Conservation (phyloP, 2,113 vertebrate genomes). For the Electrona antarctica region DNA sequence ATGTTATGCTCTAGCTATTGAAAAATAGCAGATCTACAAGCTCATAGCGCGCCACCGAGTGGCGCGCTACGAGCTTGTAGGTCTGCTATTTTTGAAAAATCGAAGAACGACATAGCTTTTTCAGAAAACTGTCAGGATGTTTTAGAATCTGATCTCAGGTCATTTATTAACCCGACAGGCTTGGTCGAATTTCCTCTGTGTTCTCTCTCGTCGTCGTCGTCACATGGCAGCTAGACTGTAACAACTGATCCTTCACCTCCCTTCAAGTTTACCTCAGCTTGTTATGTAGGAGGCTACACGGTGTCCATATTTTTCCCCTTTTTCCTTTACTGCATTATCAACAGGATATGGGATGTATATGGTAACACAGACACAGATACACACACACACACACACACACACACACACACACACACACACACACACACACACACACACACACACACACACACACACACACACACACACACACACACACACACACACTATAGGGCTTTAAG, state of each 20-base stretch:
- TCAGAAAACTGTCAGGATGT: no score
- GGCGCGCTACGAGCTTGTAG: no score
- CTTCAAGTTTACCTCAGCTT: slow-evolving; percentile 8
- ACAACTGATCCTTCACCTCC: slow-evolving; percentile 41
- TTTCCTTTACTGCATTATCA: not conserved
- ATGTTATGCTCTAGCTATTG: no score
- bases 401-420: not conserved
- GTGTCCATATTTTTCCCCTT: not conserved
- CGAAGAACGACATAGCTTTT: no score
- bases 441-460: no score
- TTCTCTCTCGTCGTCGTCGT: slow-evolving; percentile 11
- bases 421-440: not conserved
- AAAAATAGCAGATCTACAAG: no score
- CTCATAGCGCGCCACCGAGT: no score
- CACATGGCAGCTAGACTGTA: slow-evolving; percentile 6
- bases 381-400: not conserved
- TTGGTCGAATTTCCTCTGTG: slow-evolving; percentile 22
- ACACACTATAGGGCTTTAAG: no score
- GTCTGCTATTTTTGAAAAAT: no score
- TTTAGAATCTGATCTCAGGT: no score
- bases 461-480: no score
- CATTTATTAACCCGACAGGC: slow-evolving; percentile 47
- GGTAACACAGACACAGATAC: slow-evolving; percentile 1
- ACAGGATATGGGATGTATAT: not conserved
- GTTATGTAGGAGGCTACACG: not conserved